Evolutionary conservation across 2,113 vertebrate genomes (phyloP), one percentile per base, ranked within the genome.

Genomic region (Rhipidura dahli): DNA sequence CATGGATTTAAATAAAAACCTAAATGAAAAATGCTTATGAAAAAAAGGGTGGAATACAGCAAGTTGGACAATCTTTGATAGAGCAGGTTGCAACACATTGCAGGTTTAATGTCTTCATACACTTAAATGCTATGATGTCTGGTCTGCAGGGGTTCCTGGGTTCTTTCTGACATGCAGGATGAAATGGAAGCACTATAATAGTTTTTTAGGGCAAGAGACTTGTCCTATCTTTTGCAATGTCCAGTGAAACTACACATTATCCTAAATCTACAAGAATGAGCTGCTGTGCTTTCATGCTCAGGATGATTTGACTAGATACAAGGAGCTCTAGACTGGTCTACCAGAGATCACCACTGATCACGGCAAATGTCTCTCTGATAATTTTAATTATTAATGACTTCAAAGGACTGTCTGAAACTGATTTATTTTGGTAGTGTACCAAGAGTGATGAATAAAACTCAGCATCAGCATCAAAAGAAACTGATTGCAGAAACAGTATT

Each of bases 341-440:
- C 94, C 70, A 92, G 92, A 91, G 77, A 66, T 96, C 59, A 57
- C 35, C 54, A 83, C 35, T 91, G 91, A 57, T 71, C 81, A 80
- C n/a, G 79, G 49, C 61, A 60, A 57, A 90, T 83, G 57, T 49
- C 92, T 93, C 10, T 80, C 79, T 78, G 65, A 91, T 93, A 77
- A 95, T 94, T 69, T 77, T 21, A 24, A 75, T 83, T 70, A 90
- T 93, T 96, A 96, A 92, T 77, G 73, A 72, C 90, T 95, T 93
- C 61, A 83, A 82, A 94, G 59, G 50, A 56, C 83, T 68, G 45
- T 59, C 92, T 95, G 92, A 97, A 97, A 97, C 91, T 28, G 92
- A 63, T 57, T 86, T 87, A 7, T 81, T 91, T 76, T 91, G 63
- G 45, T 80, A 82, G n/a, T 50, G 51, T 86, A 94, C 40, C 49